These are phyloP conservation scores for Drosophila dunni DNA, from an alignment of 1,140 invertebrate genomes.

Conservation along the genomic window DNA sequence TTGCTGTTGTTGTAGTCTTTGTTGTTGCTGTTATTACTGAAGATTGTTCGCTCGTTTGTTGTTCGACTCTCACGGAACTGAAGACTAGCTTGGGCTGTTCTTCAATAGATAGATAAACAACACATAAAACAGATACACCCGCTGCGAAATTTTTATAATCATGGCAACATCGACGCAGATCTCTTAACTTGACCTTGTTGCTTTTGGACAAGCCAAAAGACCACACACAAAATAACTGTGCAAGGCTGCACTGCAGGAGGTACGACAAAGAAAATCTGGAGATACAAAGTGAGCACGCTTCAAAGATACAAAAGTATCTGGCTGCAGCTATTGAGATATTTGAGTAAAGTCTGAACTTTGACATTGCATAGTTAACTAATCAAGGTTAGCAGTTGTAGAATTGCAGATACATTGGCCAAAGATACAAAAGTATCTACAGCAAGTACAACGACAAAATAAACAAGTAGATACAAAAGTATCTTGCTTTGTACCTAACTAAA, in stretches of 20 bases:
- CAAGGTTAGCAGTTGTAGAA: neutral
- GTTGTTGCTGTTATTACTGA: slow-evolving; percentile 18
- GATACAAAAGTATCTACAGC: neutral
- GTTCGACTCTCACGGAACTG: slow-evolving; percentile 42
- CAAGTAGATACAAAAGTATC: too few species aligned
- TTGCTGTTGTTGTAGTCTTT: slow-evolving; percentile 40
- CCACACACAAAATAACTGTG: slow-evolving; percentile 29
- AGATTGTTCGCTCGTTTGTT: slow-evolving; percentile 14
- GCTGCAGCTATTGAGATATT: neutral
- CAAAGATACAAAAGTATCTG: slow-evolving; percentile 5
- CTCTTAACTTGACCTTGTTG: slow-evolving; percentile 39
- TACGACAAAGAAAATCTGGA: neutral
- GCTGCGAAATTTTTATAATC: slow-evolving; percentile 33
- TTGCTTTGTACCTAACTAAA: neutral
- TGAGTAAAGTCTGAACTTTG: neutral
- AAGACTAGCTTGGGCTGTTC: slow-evolving; percentile 21
- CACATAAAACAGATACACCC: slow-evolving; percentile 42
- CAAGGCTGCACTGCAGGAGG: slow-evolving; percentile 22
- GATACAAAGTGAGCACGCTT: neutral
- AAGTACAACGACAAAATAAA: neutral
- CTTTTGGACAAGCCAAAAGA: slow-evolving; percentile 10
- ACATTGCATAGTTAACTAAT: neutral
- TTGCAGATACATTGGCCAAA: neutral
- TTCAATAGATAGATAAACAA: slow-evolving; percentile 24
- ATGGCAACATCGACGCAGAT: slow-evolving; percentile 11